phyloP scores from a whole-genome alignment of 2,888 invertebrate species.

The Norana najaformis region DNA sequence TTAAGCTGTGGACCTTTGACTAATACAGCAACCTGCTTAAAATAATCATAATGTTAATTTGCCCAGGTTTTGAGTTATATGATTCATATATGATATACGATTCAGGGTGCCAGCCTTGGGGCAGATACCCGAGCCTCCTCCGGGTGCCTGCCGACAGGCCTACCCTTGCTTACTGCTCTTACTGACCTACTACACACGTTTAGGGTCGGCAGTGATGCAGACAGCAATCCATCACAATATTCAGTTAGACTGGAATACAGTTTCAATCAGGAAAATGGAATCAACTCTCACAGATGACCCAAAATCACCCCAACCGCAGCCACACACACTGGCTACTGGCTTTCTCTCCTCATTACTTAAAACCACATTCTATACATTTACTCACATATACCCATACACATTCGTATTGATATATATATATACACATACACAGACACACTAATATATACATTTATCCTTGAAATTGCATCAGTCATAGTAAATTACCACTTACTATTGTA shows the following conservation, averaged over 20 bases:
- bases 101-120: too few relatives aligned
- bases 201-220: neutral
- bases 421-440: neutral
- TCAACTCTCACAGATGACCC: neutral
- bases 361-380: neutral
- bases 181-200: neutral
- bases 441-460: neutral
- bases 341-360: neutral
- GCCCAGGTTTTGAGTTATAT: too few relatives aligned
- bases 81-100: too few relatives aligned
- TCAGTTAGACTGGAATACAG: neutral
- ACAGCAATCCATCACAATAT: neutral
- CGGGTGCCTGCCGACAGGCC: too few relatives aligned
- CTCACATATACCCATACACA: neutral
- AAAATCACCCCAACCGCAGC: neutral
- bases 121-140: too few relatives aligned
- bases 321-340: neutral
- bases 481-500: neutral
- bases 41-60: too few relatives aligned
- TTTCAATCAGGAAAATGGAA: neutral
- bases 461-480: neutral
- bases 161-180: neutral
- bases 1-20: too few relatives aligned
- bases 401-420: neutral
- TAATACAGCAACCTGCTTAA: too few relatives aligned